These are phyloP conservation scores for Trisateles emortualis DNA, from an alignment of 2,888 invertebrate genomes.

Conservation along the genomic window DNA sequence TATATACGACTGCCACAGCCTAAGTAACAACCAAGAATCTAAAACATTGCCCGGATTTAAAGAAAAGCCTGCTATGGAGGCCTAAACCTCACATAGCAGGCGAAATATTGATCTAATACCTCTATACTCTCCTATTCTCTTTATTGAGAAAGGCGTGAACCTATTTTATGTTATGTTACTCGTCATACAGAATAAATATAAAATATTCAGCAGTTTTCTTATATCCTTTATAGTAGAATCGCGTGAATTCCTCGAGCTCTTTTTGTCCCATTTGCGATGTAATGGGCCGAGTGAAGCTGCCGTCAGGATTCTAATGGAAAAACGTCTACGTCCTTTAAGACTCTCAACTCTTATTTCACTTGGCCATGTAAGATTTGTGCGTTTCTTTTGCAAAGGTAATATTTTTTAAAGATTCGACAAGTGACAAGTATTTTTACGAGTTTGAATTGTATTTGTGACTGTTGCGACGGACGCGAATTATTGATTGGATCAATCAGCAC, in stretches of 20 bases:
- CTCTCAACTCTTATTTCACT: conserved; percentile 56
- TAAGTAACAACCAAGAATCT: too few species aligned
- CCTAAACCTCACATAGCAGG: too few species aligned
- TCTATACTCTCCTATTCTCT: too few species aligned
- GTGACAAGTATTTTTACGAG: conserved; percentile 18
- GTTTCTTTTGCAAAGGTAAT: conserved; percentile 31
- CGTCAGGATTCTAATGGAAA: conserved; percentile 68
- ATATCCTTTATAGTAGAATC: conserved; percentile 55
- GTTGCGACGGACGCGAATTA: too few species aligned
- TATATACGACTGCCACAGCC: too few species aligned
- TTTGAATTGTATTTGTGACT: too few species aligned
- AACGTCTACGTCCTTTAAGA: conserved; percentile 62
- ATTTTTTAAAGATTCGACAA: conserved; percentile 22
- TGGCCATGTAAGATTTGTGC: conserved; percentile 35
- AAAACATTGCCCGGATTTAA: too few species aligned
- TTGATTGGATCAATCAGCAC: too few species aligned
- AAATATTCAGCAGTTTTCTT: conserved; percentile 42
- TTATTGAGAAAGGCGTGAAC: too few species aligned
- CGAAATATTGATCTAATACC: too few species aligned
- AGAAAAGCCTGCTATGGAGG: too few species aligned
- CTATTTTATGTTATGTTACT: too few species aligned
- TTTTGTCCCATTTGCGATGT: conserved; percentile 69
- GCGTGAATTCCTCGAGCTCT: conserved; percentile 58
- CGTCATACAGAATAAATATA: conserved; percentile 49
- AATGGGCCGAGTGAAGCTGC: conserved; percentile 66